phyloP scores from a whole-genome alignment of 2,113 vertebrate species.

The Cnemophilus loriae region DNA sequence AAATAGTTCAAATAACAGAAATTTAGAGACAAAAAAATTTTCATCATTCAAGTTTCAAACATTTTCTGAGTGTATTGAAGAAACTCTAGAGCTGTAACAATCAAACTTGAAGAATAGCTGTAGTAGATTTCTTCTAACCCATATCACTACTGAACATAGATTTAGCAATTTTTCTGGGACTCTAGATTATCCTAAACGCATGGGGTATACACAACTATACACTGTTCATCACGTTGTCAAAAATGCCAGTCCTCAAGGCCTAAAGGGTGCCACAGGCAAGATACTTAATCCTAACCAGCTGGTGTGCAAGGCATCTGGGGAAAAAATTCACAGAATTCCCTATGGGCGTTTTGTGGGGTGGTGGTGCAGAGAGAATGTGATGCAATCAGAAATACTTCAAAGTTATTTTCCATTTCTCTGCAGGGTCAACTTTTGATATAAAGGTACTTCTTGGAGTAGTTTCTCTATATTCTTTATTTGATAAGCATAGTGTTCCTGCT shows the following conservation, averaged over 20 bases:
- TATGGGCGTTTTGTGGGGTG: background rate
- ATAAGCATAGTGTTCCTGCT: background rate
- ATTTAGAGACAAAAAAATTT: background rate
- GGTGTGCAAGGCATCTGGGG: slow-evolving; percentile 15
- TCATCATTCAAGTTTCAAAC: background rate
- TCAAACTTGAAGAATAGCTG: background rate
- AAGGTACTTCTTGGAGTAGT: background rate
- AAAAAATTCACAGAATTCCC: slow-evolving; percentile 38
- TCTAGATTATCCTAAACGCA: background rate
- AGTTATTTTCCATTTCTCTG: slow-evolving; percentile 4
- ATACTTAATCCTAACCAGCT: slow-evolving; percentile 37
- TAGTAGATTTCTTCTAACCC: background rate
- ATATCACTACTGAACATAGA: background rate
- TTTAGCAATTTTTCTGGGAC: background rate
- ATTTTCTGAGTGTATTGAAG: background rate
- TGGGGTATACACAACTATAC: background rate
- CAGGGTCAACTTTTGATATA: background rate
- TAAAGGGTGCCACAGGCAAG: background rate
- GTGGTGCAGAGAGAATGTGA: background rate
- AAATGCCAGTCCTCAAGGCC: background rate
- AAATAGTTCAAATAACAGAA: background rate
- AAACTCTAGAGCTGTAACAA: background rate
- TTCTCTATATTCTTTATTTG: background rate
- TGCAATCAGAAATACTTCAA: background rate
- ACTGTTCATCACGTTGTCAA: background rate